Conservation (phyloP, 1,140 invertebrate genomes). For the Vanessa atalanta region DNA sequence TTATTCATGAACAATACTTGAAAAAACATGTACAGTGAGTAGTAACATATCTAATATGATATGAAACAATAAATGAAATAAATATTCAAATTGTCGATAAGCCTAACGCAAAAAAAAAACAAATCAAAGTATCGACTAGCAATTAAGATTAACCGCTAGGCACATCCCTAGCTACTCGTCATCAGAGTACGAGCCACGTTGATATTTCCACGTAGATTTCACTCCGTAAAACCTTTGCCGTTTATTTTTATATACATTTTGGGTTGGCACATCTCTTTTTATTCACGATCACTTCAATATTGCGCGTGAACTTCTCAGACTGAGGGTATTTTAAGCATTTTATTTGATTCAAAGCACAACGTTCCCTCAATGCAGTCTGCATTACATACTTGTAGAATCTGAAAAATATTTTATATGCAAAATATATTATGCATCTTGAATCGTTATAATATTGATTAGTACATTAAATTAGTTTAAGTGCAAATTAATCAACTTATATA, state of each 20-base stretch:
- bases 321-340: constrained; percentile 42
- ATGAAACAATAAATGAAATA: too few relatives aligned
- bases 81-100: neutral
- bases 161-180: constrained; percentile 69
- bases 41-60: too few relatives aligned
- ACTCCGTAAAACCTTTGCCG: constrained; percentile 77
- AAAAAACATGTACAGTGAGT: too few relatives aligned
- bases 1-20: too few relatives aligned
- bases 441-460: too few relatives aligned
- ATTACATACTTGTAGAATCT: neutral
- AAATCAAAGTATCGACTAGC: constrained; percentile 50
- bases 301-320: constrained; percentile 49
- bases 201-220: constrained; percentile 80
- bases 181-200: constrained; percentile 73
- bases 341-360: constrained; percentile 33
- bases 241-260: constrained; percentile 79
- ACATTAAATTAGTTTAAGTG: too few relatives aligned
- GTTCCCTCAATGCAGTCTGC: neutral
- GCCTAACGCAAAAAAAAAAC: constrained; percentile 34
- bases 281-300: constrained; percentile 65
- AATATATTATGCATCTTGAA: neutral
- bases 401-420: constrained; percentile 1
- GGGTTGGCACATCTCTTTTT: constrained; percentile 72
- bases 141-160: constrained; percentile 26
- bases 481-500: too few relatives aligned